A percentile compares a stretch with the other conserved stretches of the same genome.
phyloP scores from a whole-genome alignment of 2,888 invertebrate species.

The Dryocosmus kuriphilus region DNA sequence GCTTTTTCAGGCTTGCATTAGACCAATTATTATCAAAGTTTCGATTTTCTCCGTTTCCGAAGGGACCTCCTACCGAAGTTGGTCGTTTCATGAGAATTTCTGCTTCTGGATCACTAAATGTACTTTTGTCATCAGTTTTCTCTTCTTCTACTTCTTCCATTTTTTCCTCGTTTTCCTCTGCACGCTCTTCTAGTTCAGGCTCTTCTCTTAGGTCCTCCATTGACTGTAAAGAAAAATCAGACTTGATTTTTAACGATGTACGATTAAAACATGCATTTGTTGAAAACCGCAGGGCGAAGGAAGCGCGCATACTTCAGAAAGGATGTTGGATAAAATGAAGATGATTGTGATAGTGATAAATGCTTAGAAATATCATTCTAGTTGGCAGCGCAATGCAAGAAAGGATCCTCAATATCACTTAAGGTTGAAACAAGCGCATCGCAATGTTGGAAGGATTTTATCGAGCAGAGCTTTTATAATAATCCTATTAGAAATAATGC shows the following conservation, averaged over 20 bases:
- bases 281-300: slow-evolving; percentile 53
- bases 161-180: slow-evolving; percentile 69
- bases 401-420: not conserved
- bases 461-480: too few species aligned
- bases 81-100: slow-evolving; percentile 61
- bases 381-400: not conserved
- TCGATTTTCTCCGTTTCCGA: slow-evolving; percentile 16
- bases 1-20: slow-evolving; percentile 42
- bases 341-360: not conserved
- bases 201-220: slow-evolving; percentile 76
- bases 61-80: slow-evolving; percentile 67
- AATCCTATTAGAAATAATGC: too few species aligned
- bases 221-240: slow-evolving; percentile 62
- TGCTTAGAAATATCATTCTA: not conserved
- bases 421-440: too few species aligned
- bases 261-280: not conserved
- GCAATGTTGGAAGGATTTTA: too few species aligned
- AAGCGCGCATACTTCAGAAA: slow-evolving; percentile 44
- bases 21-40: slow-evolving; percentile 40
- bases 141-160: slow-evolving; percentile 64
- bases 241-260: slow-evolving; percentile 1
- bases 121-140: slow-evolving; percentile 59
- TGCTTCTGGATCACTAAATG: slow-evolving; percentile 51
- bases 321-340: not conserved
- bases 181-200: slow-evolving; percentile 75